A percentile compares a stretch with the other conserved stretches of the same genome.
Evolutionary conservation across 2,797 vertebrate genomes (phyloP).

Genomic region (Champsocephalus esox): DNA sequence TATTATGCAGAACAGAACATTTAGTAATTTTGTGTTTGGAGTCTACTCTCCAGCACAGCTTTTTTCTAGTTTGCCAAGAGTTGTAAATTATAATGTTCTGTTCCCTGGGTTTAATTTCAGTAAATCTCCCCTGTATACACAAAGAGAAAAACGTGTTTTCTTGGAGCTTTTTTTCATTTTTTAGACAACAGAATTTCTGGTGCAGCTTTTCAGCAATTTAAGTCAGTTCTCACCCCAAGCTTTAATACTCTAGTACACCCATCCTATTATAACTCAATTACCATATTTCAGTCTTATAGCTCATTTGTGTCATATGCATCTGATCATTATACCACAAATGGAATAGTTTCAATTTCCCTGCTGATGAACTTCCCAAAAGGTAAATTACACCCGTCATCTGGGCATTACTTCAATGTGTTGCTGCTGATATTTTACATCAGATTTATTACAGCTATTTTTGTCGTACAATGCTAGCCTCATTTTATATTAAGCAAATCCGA

Average conservation of each 20-base stretch:
- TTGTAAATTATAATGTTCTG: slow-evolving; percentile 31
- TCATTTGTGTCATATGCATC: slow-evolving; percentile 34
- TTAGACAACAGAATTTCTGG: not conserved
- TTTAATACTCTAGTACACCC: slow-evolving; percentile 11
- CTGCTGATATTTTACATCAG: slow-evolving; percentile 29
- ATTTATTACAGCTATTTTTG: slow-evolving; percentile 46
- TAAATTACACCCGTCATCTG: slow-evolving; percentile 19
- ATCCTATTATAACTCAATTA: slow-evolving; percentile 23
- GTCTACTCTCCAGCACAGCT: not conserved
- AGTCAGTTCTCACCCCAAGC: not conserved
- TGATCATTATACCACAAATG: slow-evolving; percentile 43
- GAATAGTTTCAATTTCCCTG: slow-evolving; percentile 42
- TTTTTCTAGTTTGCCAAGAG: slow-evolving; percentile 27
- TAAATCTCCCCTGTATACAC: slow-evolving; percentile 8
- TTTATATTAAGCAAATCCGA: slow-evolving; percentile 55
- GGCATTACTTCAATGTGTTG: slow-evolving; percentile 1
- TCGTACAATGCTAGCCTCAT: not conserved
- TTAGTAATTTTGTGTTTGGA: slow-evolving; percentile 4
- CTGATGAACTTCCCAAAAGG: slow-evolving; percentile 34
- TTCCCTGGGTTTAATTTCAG: slow-evolving; percentile 23
- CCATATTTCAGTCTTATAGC: slow-evolving; percentile 34
- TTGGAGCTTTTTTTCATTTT: slow-evolving; percentile 4
- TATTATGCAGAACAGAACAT: slow-evolving; percentile 31
- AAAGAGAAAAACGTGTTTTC: slow-evolving; percentile 7
- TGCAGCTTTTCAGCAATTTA: not conserved